These are phyloP conservation scores for Lipophrys pholis DNA, from an alignment of 2,113 vertebrate species.

Conservation along the genomic window DNA sequence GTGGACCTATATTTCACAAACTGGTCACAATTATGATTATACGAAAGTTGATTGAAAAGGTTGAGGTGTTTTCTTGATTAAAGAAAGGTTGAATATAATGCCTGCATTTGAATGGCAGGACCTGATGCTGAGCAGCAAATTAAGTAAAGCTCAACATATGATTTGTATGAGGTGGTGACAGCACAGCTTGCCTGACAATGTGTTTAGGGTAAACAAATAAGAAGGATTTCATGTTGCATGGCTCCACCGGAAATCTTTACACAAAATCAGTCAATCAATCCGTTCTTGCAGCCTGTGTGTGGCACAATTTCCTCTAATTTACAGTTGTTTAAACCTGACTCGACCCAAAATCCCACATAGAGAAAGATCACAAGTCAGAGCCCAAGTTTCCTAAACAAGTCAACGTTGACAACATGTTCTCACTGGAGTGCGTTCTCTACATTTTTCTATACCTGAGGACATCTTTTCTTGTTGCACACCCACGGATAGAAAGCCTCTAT, in stretches of 20 bases:
- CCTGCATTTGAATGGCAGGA: neutral
- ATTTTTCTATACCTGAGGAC: slow-evolving; percentile 21
- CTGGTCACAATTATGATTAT: slow-evolving; percentile 12
- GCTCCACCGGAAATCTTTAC: neutral
- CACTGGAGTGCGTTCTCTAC: slow-evolving; percentile 13
- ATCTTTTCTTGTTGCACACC: slow-evolving; percentile 11
- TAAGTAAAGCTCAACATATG: neutral
- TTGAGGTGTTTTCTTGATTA: neutral
- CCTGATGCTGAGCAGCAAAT: neutral
- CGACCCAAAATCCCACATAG: neutral
- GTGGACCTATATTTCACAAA: slow-evolving; percentile 13
- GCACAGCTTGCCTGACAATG: neutral
- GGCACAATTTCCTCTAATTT: neutral
- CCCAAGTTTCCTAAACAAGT: neutral
- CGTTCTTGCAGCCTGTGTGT: neutral
- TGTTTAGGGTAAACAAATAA: neutral
- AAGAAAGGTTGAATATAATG: neutral
- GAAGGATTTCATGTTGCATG: too few relatives aligned
- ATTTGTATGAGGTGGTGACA: neutral
- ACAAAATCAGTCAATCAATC: neutral
- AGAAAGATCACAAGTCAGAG: too few relatives aligned
- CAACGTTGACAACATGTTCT: slow-evolving; percentile 6
- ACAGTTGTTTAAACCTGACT: neutral
- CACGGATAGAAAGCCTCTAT: neutral
- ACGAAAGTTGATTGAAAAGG: slow-evolving; percentile 2